Conservation (phyloP, 2,113 vertebrate genomes). For the Callaeas wilsoni region DNA sequence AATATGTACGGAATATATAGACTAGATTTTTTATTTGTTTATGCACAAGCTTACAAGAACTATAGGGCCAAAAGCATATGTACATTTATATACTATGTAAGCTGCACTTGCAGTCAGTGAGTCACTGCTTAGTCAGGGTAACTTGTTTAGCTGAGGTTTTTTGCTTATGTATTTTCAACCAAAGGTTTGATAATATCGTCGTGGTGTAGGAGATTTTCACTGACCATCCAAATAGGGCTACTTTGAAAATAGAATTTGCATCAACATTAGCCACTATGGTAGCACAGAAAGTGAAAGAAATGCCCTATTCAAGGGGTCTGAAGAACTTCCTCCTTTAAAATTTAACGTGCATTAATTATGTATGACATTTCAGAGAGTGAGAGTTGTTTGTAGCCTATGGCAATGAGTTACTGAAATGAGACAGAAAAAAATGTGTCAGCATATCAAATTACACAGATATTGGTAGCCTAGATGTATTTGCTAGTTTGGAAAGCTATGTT, state of each 20-base stretch:
- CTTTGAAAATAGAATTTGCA: background rate
- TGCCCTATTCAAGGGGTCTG: background rate
- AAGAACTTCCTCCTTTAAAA: slow-evolving; percentile 6
- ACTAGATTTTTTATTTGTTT: background rate
- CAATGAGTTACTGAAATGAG: slow-evolving; percentile 8
- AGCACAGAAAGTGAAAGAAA: background rate
- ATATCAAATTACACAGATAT: background rate
- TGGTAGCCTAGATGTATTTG: background rate
- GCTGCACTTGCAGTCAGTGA: background rate
- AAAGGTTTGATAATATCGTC: background rate
- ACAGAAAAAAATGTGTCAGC: slow-evolving; percentile 11
- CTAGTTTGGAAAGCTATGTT: background rate
- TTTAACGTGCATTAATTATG: slow-evolving; percentile 7
- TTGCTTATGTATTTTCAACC: background rate
- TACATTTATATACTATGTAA: background rate
- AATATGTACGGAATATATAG: background rate
- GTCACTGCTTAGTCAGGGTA: background rate
- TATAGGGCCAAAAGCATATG: background rate
- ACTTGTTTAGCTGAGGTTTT: background rate
- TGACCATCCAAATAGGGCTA: background rate
- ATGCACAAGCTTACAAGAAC: background rate
- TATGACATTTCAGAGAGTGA: slow-evolving; percentile 20
- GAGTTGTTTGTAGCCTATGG: slow-evolving; percentile 45
- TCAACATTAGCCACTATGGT: background rate
- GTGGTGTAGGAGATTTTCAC: background rate